Evolutionary conservation across 1,140 invertebrate genomes (phyloP), one percentile per base, ranked within the genome.

Genomic region (Proales similis): DNA sequence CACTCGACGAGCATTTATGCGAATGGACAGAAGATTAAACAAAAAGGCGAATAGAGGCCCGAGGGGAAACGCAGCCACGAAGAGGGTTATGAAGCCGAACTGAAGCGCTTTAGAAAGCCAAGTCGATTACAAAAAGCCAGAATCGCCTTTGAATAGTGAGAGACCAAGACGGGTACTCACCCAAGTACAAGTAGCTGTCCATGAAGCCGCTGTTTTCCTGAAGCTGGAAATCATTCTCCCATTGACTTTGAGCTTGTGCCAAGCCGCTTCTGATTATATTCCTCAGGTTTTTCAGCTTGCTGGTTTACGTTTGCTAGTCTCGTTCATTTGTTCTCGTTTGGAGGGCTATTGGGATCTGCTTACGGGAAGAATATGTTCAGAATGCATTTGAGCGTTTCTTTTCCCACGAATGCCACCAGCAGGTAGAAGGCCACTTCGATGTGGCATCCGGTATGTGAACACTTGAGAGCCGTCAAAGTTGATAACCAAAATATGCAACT

Each of bases 341-440:
- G n/a, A n/a, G n/a, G n/a, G n/a, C n/a, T n/a, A n/a, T n/a, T n/a
- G n/a, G n/a, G n/a, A n/a, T n/a, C n/a, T n/a, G n/a, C n/a, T n/a
- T n/a, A 82, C 77, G 86, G 86, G 39, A 85, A 74, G 0, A 72
- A 42, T 20, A 75, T 65, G 74, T 89, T 87, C 65, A 86, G 79
- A 29, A 84, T 80, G 64, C 85, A 85, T 72, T 85, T 86, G 6
- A 88, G 81, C 6, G 85, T 82, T 75, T 90, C 87, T 73, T 88
- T 84, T 48, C 87, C 86, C 42, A 87, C 82, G 86, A 89, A 88
- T 53, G 88, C 88, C 48, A 89, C 84, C 0, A 82, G 82, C 63
- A 89, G 70, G 70, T 89, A 87, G 66, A 88, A 84, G 22, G 85
- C 85, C 36, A 89, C 74, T 75, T 89, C 86, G 70, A 86, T 82